Evolutionary conservation across 2,797 vertebrate species (phyloP).

Genomic region (Sebastes matsubarae): DNA sequence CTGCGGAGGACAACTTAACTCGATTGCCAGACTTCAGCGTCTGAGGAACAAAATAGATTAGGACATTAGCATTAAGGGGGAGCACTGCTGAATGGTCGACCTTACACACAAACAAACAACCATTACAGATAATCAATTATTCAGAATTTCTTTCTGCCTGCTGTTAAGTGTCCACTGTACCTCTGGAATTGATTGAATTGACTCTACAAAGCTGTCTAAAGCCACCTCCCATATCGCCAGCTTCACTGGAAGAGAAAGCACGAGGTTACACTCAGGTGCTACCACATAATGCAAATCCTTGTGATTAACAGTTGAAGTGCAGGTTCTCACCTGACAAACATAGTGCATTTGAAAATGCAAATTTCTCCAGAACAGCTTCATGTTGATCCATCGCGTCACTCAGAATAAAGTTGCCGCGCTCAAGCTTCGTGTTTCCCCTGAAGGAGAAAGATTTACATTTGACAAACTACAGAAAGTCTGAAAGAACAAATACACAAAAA

Average conservation of each 20-base stretch:
- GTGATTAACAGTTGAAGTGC: background rate
- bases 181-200: conserved; percentile 98
- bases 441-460: background rate
- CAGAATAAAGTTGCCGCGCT: conserved; percentile 91
- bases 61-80: background rate
- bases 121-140: conserved; percentile 44
- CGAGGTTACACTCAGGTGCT: background rate
- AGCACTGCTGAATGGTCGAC: background rate
- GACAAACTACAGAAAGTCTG: background rate
- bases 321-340: conserved; percentile 90
- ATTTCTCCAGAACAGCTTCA: conserved; percentile 91
- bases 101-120: conserved; percentile 6
- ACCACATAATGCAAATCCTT: background rate
- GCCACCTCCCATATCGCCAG: conserved; percentile 97
- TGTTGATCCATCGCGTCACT: conserved; percentile 85
- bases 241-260: conserved; percentile 85
- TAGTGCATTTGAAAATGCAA: conserved; percentile 97
- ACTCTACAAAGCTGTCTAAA: conserved; percentile 95
- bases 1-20: conserved; percentile 92
- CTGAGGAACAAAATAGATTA: conserved; percentile 68
- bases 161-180: conserved; percentile 33
- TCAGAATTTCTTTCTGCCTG: background rate
- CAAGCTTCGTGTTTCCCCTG: conserved; percentile 92
- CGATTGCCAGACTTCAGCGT: conserved; percentile 91
- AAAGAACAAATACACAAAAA: background rate